Evolutionary conservation across 2,888 invertebrate genomes (phyloP).

Genomic region (Napeogenes inachia): DNA sequence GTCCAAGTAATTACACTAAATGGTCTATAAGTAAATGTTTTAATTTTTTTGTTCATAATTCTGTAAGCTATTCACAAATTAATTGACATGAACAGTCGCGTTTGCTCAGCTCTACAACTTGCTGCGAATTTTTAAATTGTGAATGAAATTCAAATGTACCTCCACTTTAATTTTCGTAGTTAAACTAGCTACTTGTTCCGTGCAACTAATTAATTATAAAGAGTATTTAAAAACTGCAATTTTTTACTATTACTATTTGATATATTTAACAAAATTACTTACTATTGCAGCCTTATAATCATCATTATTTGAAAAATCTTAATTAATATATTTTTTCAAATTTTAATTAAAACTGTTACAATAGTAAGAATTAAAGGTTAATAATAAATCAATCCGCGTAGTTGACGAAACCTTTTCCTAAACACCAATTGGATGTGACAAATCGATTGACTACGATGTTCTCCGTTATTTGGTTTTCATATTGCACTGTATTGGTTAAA

Average conservation of each 20-base stretch:
- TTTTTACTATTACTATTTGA: conserved; percentile 5
- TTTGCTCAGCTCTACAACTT: conserved; percentile 52
- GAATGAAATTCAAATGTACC: conserved; percentile 31
- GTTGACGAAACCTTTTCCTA: no score
- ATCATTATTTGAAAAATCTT: no score
- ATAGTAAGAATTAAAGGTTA: conserved; percentile 48
- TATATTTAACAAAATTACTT: no score
- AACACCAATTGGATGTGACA: conserved; percentile 33
- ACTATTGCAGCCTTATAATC: no score
- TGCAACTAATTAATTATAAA: conserved; percentile 30
- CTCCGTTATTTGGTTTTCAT: conserved; percentile 57
- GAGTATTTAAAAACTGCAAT: conserved; percentile 26
- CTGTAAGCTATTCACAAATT: conserved; percentile 33
- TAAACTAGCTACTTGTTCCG: conserved; percentile 30
- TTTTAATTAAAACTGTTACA: conserved; percentile 22
- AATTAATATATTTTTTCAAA: no score
- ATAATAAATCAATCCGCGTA: conserved; percentile 35
- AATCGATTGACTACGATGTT: conserved; percentile 56
- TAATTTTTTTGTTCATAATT: conserved; percentile 21
- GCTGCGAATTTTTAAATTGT: conserved; percentile 32
- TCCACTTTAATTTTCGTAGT: conserved; percentile 32
- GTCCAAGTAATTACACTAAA: neutral
- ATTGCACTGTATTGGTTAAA: conserved; percentile 38
- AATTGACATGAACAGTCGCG: conserved; percentile 54
- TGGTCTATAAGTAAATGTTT: neutral